Base-by-base conservation (phyloP, 1,140 invertebrate species). In the Aleiodes sp. region DNA sequence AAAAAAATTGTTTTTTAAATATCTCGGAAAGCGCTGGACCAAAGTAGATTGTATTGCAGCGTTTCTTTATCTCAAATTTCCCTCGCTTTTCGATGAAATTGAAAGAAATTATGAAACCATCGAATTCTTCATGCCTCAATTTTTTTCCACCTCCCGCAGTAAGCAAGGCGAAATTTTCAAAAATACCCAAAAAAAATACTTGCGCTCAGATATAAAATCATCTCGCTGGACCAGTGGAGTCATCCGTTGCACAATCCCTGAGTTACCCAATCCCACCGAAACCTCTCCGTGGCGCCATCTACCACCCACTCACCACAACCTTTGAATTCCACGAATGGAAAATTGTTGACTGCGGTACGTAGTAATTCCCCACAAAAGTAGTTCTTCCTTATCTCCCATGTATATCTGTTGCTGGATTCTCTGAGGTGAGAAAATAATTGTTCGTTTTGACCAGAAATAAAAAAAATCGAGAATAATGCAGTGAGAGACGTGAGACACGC, bases 331-430 rank as follows among this genome's bases (percentile, higher is more conserved):
- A 16, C 3, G 24, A 66, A 33, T 31, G 41, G 14, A 35, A 65
- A 65, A 35, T 65, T 63, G 31, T 28, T 63, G 60, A 63, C 39
- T 31, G 59, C 41, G 37, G 46, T 4, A 43, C 33, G 57, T 35
- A 52, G n/a, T 67, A 29, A 65, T 65, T 28, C 24, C n/a, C 46
- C 37, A 62, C 33, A 19, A 62, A 24, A 39, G 21, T 62, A 16
- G 57, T 62, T 43, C 67, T 69, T 69, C 67, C 39, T 69, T 69
- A 69, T 69, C 67, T 29, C 60, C 41, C 14, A 31, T 28, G 24
- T 37, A 63, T 26, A 46, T 46, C 41, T 62, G 37, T 68, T 61
- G 65, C 66, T 39, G 66, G 24, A 33, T 62, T 62, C 61, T 60
- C 24, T 28, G 66, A 52, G 66, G 66, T 19, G 57, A 59, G 33